A percentile compares a stretch with the other conserved stretches of the same genome.
These are phyloP conservation scores for rat (Rattus norvegicus) DNA, from an alignment of 2,113 vertebrate genomes.

Conservation along the genomic window GRCr8 NC_086026.1:57039001-57039500, in stretches of 20 bases:
- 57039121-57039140: neutral
- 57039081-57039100: constrained; percentile 8
- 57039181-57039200: neutral
- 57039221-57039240: neutral
- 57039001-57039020: constrained; percentile 27
- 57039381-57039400: neutral
- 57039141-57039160: constrained; percentile 2
- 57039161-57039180: neutral
- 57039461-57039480: constrained; percentile 10
- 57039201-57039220: neutral
- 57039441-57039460: neutral
- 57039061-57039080: neutral
- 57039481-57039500: neutral
- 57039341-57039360: neutral
- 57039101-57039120: constrained; percentile 28
- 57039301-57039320: constrained; percentile 29
- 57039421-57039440: neutral
- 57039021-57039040: constrained; percentile 3
- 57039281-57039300: neutral
- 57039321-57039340: constrained; percentile 40
- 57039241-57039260: neutral
- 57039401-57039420: constrained; percentile 35
- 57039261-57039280: constrained; percentile 33
- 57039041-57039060: constrained; percentile 47
- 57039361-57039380: neutral